A percentile compares a stretch with the other conserved stretches of the same genome.
Conservation (phyloP, 2,888 invertebrate genomes). For the Pollenia labialis region DNA sequence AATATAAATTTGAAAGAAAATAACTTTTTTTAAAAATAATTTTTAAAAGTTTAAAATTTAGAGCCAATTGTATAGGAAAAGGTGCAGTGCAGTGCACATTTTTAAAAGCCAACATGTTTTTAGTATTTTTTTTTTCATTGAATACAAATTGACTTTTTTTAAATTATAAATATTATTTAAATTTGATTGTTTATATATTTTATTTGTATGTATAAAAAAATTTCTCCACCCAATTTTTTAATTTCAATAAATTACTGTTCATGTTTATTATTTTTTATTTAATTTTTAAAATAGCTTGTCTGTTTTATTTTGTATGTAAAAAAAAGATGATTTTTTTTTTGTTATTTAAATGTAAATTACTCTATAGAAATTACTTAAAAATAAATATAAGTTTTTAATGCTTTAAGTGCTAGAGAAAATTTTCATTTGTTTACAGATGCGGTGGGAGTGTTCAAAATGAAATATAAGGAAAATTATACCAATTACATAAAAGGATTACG, state of each 20-base stretch:
- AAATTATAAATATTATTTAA: constrained; percentile 45
- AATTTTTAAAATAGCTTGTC: constrained; percentile 31
- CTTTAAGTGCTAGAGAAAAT: constrained; percentile 51
- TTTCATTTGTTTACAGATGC: background rate
- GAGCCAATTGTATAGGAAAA: background rate
- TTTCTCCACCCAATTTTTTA: constrained; percentile 84
- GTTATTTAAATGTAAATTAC: constrained; percentile 44
- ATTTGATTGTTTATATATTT: constrained; percentile 28
- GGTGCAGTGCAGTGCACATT: constrained; percentile 52
- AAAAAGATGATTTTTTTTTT: constrained; percentile 27
- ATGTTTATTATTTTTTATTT: constrained; percentile 19
- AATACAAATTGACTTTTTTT: constrained; percentile 39
- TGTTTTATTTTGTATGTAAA: constrained; percentile 49
- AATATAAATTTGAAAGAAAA: background rate
- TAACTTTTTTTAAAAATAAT: no score
- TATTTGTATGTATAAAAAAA: constrained; percentile 71
- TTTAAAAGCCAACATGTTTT: constrained; percentile 34
- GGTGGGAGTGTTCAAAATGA: background rate
- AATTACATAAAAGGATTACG: background rate
- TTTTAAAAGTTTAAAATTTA: background rate
- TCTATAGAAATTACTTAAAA: constrained; percentile 53
- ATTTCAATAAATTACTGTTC: constrained; percentile 70
- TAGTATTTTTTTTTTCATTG: background rate
- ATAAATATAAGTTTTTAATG: constrained; percentile 40
- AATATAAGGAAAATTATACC: background rate